Base-by-base conservation (phyloP, 2,113 vertebrate species). In the Tachuris rubrigastra region DNA sequence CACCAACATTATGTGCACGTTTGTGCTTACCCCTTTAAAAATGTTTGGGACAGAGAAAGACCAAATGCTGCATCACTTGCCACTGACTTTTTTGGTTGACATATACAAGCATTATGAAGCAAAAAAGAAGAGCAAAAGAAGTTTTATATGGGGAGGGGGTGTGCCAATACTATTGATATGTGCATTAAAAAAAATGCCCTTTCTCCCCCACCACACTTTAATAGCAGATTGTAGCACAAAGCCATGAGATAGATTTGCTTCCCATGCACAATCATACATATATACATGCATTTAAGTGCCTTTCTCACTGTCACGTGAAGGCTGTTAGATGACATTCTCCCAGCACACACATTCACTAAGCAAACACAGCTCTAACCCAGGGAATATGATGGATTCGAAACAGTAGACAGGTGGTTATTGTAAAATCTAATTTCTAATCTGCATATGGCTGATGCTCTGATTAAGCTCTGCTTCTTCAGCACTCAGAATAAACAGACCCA, bases 391-490 rank as follows among this genome's bases (percentile, higher is more conserved):
- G 68, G 90, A 88, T 93, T 72, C 1, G 6, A 77, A 95, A 41
- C 76, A 90, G 79, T 52, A 93, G 92, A 93, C 90, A 95, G 96
- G 96, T 96, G 83, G 90, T 89, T 94, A 94, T 87, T 92, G 93
- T 92, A 92, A 96, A 96, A 96, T 96, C 95, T 96, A 94, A 97
- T 96, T 96, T 94, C 90, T 90, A 93, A 88, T 94, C 93, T 95
- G 95, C 95, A 92, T 96, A 96, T 72, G 96, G 96, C 93, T 94
- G 86, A 93, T 88, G 93, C 85, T 77, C 90, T 93, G 95, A 95
- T 95, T 90, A 95, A 96, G 92, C 93, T 90, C 90, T 69, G 95
- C 93, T 92, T 67, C 93, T 68, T 22, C 76, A 90, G 96, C 95
- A 49, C 83, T 90, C 92, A 62, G 92, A 92, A 94, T 95, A 95